Base-by-base conservation (phyloP, 2,797 vertebrate genomes). In the Eulemur mongoz region DNA sequence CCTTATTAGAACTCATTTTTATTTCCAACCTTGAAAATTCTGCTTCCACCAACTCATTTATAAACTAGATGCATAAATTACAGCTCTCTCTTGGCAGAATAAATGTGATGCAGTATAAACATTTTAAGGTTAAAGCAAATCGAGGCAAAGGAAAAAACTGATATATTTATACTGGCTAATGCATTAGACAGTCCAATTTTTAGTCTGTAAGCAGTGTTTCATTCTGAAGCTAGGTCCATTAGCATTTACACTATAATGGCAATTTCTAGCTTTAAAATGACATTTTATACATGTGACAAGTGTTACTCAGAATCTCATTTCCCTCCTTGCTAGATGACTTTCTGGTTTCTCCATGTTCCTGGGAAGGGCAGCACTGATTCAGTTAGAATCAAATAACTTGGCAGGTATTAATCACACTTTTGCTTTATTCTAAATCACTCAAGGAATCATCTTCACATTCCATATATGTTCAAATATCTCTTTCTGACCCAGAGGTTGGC, bases 101-200 rank as follows among this genome's bases (percentile, higher is more conserved):
- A 76, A 93, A 96, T 59, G 82, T 7, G 43, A 35, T 6, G 79
- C 13, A 35, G 35, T 78, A 75, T 63, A 89, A 94, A 91, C 5
- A 86, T 86, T 93, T 81, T 70, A 73, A 97, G 80, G 23, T 94
- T 95, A 78, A 91, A 87, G 57, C 92, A 96, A 97, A 84, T 43
- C n/a, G 89, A 90, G 27, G 65, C 14, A 78, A 87, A 85, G 91
- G 67, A 57, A 54, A 59, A 89, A 92, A 69, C 25, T 25, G 13
- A 81, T 48, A 12, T 50, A 67, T 91, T 80, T 93, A 54, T 7
- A 35, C 17, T 83, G 45, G 22, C 18, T 92, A 89, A 90, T 61
- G 23, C 18, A 89, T 70, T 38, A 82, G 85, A 93, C 22, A 72
- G 89, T 92, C 52, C 20, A 67, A 85, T 38, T 93, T 92, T 87